phyloP scores from a whole-genome alignment of 2,113 vertebrate species.

The Menidia beryllina region DNA sequence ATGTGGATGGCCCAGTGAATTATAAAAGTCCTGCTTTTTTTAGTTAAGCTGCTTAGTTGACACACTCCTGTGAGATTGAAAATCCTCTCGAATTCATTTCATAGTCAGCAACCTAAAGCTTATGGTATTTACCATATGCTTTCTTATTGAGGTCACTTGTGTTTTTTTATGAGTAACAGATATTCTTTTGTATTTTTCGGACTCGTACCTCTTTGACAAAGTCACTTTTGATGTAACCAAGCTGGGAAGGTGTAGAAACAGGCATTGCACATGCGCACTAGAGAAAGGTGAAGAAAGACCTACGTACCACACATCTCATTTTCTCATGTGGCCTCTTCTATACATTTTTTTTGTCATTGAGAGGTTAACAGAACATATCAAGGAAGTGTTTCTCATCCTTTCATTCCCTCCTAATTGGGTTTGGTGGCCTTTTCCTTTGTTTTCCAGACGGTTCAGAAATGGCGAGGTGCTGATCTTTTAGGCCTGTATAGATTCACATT shows the following conservation, averaged over 20 bases:
- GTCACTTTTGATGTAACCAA: neutral
- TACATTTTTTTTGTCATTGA: conserved; percentile 11
- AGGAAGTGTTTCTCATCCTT: too few species aligned
- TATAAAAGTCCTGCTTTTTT: neutral
- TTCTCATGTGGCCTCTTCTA: conserved; percentile 19
- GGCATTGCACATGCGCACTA: neutral
- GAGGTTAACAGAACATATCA: too few species aligned
- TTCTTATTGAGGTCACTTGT: neutral
- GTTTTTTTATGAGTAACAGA: neutral
- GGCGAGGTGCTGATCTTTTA: neutral
- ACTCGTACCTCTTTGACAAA: neutral
- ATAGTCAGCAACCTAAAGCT: neutral
- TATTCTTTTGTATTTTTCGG: neutral
- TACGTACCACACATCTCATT: neutral
- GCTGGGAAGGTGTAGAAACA: neutral
- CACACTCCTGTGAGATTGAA: conserved; percentile 1
- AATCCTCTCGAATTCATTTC: neutral
- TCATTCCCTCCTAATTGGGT: neutral
- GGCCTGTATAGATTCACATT: neutral
- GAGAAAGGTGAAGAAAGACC: neutral
- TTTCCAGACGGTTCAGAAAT: neutral
- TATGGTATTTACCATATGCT: neutral
- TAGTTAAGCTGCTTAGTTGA: conserved; percentile 2
- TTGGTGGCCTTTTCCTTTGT: neutral
- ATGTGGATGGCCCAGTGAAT: neutral